Base-by-base conservation (phyloP, 1,140 invertebrate genomes). In the Hyles vespertilio region DNA sequence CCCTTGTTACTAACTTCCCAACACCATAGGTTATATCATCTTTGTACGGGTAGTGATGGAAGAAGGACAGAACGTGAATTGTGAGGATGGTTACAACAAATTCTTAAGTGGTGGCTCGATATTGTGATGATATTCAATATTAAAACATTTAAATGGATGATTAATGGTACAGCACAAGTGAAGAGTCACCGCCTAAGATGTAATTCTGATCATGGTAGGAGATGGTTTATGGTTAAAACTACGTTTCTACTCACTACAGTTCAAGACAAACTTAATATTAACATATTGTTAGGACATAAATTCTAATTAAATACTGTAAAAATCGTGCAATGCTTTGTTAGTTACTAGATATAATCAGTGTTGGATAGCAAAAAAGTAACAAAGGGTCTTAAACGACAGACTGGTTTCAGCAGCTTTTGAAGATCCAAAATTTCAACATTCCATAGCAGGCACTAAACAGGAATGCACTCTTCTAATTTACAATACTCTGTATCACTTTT, bases 1-100 rank as follows among this genome's bases (percentile, higher is more conserved):
- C 86, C 86, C 83, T 81, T 81, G 82, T 88, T 87, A 87, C 81
- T 87, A 84, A 72, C 59, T 71, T 73, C 81, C 79, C 83, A 79
- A 84, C 83, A 86, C 83, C 79, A 70, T 60, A 62, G 68, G 65
- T 75, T 67, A 67, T 48, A 48, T 2, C 36, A 40, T 40, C 36
- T 40, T 5, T 40, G 4, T 40, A 40, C 36, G 36, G 36, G 8
- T 40, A 22, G 22, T 22, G 22, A 10, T 40, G 36, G 36, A 40
- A 40, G 5, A 36, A 36, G 36, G 52, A 43, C 10, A 43, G 51
- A 12, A 43, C 5, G 52, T 54, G 52, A 40, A 63, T 22, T 22
- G 43, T 61, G 54, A 46, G n/a, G 10, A 9, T 12, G 49, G 49
- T 12, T 51, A 32, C 10, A 33, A 57, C 51, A 58, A 61, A 58